phyloP scores from a whole-genome alignment of 2,888 invertebrate genomes.

The Keiferia lycopersicella region DNA sequence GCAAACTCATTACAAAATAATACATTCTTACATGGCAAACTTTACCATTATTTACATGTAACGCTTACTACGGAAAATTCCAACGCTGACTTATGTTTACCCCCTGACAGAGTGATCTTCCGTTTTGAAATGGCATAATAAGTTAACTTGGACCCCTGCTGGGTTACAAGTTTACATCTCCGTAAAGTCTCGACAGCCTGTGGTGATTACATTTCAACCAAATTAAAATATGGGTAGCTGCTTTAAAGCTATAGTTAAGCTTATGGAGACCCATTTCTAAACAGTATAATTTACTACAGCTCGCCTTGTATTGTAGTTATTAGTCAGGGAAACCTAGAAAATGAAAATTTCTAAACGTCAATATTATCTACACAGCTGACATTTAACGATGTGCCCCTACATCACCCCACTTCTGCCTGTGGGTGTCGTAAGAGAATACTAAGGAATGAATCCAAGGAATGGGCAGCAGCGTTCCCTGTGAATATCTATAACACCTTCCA shows the following conservation, averaged over 20 bases:
- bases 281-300: neutral
- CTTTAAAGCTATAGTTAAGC: neutral
- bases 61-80: neutral
- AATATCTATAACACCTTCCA: too few relatives aligned
- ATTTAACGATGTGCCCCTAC: too few relatives aligned
- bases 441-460: too few relatives aligned
- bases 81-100: neutral
- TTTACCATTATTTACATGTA: neutral
- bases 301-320: too few relatives aligned
- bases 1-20: too few relatives aligned
- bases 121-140: constrained; percentile 15
- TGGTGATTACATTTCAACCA: constrained; percentile 18
- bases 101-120: constrained; percentile 1
- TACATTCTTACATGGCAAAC: neutral
- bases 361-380: too few relatives aligned
- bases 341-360: too few relatives aligned
- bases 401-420: too few relatives aligned
- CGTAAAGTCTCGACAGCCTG: constrained; percentile 13
- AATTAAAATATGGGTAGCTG: constrained; percentile 1
- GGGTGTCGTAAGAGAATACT: too few relatives aligned
- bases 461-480: too few relatives aligned
- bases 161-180: constrained; percentile 18
- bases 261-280: neutral
- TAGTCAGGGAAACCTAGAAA: too few relatives aligned
- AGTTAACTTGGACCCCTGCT: constrained; percentile 15